These are phyloP conservation scores for Scaptomyza graminum DNA, from an alignment of 1,140 invertebrate species.

Conservation along the genomic window DNA sequence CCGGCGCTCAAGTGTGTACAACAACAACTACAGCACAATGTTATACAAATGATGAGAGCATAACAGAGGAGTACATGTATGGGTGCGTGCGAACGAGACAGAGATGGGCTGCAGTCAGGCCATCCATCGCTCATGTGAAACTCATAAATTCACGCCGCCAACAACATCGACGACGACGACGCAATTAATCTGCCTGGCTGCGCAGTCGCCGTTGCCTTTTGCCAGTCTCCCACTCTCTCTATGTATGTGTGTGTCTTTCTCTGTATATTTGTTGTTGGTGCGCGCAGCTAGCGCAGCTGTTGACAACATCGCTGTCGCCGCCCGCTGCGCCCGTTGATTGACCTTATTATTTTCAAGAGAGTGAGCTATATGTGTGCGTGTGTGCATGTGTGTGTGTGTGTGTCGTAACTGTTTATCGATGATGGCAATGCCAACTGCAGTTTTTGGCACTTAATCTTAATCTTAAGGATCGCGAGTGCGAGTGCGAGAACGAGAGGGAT, in stretches of 20 bases:
- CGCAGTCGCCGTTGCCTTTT: slow-evolving; percentile 21
- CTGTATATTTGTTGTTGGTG: slow-evolving; percentile 32
- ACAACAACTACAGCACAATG: not conserved
- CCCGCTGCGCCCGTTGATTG: slow-evolving; percentile 76
- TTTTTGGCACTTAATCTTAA: slow-evolving; percentile 30
- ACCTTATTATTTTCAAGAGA: slow-evolving; percentile 66
- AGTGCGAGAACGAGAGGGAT: not conserved
- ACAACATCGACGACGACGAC: slow-evolving; percentile 21
- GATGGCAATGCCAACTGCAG: slow-evolving; percentile 23
- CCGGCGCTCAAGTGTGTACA: slow-evolving; percentile 40
- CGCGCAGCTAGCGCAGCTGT: slow-evolving; percentile 64
- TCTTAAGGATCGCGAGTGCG: not conserved
- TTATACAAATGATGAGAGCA: slow-evolving; percentile 6
- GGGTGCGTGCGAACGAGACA: slow-evolving; percentile 7
- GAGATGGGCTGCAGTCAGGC: slow-evolving; percentile 7
- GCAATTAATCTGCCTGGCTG: slow-evolving; percentile 65
- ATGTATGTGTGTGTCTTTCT: slow-evolving; percentile 13
- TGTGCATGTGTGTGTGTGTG: slow-evolving; percentile 24
- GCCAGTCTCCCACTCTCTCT: not conserved
- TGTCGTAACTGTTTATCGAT: slow-evolving; percentile 67
- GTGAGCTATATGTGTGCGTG: slow-evolving; percentile 6
- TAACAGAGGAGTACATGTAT: slow-evolving; percentile 1
- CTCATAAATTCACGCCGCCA: slow-evolving; percentile 68
- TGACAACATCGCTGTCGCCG: slow-evolving; percentile 62
- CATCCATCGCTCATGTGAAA: slow-evolving; percentile 71